phyloP scores from a whole-genome alignment of 2,113 vertebrate species.

The Oxygymnocypris stewartii region DNA sequence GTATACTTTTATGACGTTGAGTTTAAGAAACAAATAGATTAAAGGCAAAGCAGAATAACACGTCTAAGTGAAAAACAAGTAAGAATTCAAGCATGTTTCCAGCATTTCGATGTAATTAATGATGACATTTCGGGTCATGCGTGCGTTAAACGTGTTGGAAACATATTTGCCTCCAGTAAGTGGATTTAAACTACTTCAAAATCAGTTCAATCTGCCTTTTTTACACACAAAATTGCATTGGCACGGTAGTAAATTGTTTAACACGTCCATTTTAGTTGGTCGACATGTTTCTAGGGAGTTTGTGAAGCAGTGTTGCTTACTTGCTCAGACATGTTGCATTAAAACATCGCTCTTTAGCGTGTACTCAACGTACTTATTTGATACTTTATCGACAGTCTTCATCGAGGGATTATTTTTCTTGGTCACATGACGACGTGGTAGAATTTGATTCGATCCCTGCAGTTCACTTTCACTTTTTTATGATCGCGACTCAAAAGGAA shows the following conservation, averaged over 20 bases:
- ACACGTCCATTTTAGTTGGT: constrained; percentile 95
- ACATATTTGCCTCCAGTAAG: neutral
- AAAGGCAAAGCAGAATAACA: constrained; percentile 81
- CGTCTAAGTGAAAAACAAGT: constrained; percentile 87
- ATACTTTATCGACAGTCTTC: constrained; percentile 65
- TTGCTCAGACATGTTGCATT: constrained; percentile 28
- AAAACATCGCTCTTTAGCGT: constrained; percentile 19
- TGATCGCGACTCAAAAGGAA: constrained; percentile 44
- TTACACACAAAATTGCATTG: neutral
- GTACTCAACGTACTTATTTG: constrained; percentile 54
- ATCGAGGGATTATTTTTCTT: constrained; percentile 65
- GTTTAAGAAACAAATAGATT: constrained; percentile 84
- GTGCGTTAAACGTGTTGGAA: neutral
- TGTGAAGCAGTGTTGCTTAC: constrained; percentile 62
- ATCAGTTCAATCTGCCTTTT: neutral
- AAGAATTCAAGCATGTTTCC: constrained; percentile 59
- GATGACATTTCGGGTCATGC: neutral
- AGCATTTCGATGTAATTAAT: neutral
- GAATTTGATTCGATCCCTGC: constrained; percentile 76
- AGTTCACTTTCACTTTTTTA: constrained; percentile 75
- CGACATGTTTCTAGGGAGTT: constrained; percentile 89
- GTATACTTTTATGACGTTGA: constrained; percentile 81
- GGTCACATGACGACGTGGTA: constrained; percentile 80
- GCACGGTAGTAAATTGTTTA: constrained; percentile 68
- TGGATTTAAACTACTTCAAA: neutral